Evolutionary conservation across 2,797 vertebrate genomes (phyloP).

Genomic region (Staurois parvus): DNA sequence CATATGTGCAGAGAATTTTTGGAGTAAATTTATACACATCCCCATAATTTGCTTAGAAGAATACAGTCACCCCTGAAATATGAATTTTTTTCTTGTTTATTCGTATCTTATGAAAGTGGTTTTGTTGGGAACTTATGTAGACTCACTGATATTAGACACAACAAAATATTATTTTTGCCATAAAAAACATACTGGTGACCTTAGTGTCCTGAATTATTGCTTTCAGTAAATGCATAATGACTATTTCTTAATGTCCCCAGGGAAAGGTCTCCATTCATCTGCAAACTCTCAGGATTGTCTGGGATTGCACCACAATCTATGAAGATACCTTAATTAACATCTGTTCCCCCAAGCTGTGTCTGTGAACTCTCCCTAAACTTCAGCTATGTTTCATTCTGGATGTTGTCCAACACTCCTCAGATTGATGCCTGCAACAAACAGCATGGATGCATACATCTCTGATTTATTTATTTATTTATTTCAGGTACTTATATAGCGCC

Average conservation of each 20-base stretch:
- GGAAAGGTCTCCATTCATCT: not conserved
- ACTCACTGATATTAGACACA: not conserved
- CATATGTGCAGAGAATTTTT: not conserved
- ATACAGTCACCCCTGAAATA: not conserved
- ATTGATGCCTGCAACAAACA: not conserved
- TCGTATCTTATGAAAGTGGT: not conserved
- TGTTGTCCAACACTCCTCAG: not conserved
- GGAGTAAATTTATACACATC: not conserved
- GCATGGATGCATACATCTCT: not conserved
- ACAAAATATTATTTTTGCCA: not conserved
- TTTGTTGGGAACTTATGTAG: constrained; percentile 15
- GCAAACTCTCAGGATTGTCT: constrained; percentile 8
- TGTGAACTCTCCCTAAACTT: constrained; percentile 27
- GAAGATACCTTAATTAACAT: constrained; percentile 40
- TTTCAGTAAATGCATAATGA: not conserved
- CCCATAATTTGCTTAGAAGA: not conserved
- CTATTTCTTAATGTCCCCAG: not conserved
- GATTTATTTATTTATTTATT: too few species aligned
- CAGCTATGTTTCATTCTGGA: constrained; percentile 6
- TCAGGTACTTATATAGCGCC: too few species aligned
- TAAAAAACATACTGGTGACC: not conserved
- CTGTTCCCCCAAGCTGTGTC: constrained; percentile 34
- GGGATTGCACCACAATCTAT: constrained; percentile 16
- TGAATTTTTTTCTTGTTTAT: not conserved
- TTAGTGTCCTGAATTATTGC: not conserved